Conservation (phyloP, 2,888 invertebrate genomes). For the Dendrolimus houi region DNA sequence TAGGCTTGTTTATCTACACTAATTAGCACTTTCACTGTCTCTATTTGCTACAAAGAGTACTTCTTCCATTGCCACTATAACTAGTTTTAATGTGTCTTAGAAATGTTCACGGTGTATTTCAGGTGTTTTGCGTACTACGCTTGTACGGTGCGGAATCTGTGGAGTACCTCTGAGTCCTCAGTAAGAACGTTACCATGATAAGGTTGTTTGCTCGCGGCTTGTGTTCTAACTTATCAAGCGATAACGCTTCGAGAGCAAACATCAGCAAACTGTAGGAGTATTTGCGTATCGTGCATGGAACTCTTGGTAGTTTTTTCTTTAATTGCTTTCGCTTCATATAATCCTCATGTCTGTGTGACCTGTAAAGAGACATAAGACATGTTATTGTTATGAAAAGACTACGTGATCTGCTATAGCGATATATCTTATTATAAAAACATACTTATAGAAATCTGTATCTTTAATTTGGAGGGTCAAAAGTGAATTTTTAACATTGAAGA, state of each 20-base stretch:
- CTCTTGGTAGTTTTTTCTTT: slow-evolving; percentile 46
- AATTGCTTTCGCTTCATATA: slow-evolving; percentile 41
- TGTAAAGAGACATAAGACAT: slow-evolving; percentile 41
- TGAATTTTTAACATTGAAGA: no score
- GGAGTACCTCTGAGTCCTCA: slow-evolving; percentile 43
- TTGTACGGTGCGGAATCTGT: slow-evolving; percentile 45
- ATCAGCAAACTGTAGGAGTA: slow-evolving; percentile 63
- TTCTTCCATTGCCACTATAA: slow-evolving; percentile 28
- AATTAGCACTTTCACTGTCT: slow-evolving; percentile 25
- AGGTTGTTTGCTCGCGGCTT: slow-evolving; percentile 66
- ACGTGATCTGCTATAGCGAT: no score
- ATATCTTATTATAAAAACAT: no score
- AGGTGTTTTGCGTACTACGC: slow-evolving; percentile 40
- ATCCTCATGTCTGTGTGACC: slow-evolving; percentile 41
- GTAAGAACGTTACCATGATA: slow-evolving; percentile 68
- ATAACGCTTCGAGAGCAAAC: slow-evolving; percentile 67
- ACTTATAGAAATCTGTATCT: no score
- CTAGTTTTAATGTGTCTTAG: slow-evolving; percentile 5
- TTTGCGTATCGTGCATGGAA: slow-evolving; percentile 65
- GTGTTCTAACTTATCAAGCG: slow-evolving; percentile 73
- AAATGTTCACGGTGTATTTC: slow-evolving; percentile 17
- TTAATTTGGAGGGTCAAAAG: no score
- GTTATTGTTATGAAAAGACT: neutral
- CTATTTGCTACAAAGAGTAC: slow-evolving; percentile 12
- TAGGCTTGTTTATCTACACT: slow-evolving; percentile 27